These are phyloP conservation scores for Eulacestoma nigropectus DNA, from an alignment of 2,113 vertebrate species.

Conservation along the genomic window DNA sequence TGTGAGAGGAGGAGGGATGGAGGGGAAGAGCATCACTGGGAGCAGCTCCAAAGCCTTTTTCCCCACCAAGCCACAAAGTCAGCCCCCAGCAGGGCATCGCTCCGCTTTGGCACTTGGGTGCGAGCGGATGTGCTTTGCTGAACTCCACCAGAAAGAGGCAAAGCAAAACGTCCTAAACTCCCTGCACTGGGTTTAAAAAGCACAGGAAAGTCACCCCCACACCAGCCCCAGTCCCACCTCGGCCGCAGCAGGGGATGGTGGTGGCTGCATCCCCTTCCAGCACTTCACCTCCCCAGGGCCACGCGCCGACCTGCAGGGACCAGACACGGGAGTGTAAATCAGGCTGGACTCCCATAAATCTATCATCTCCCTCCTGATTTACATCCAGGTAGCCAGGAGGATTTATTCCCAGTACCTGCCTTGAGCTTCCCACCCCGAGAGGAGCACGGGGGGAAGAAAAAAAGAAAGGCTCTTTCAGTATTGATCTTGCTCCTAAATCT, in stretches of 20 bases:
- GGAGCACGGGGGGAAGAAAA: not conserved
- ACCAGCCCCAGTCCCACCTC: not conserved
- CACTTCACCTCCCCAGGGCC: not conserved
- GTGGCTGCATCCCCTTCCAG: not conserved
- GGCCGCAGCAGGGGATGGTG: not conserved
- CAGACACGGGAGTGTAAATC: not conserved
- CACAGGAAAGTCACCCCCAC: not conserved
- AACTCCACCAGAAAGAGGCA: not conserved
- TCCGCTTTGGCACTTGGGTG: fast-evolving
- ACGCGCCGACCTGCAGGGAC: not conserved
- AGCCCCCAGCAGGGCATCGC: not conserved
- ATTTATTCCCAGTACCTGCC: not conserved
- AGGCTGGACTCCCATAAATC: not conserved
- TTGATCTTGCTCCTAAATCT: constrained; percentile 14
- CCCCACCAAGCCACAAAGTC: not conserved
- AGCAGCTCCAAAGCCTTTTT: not conserved
- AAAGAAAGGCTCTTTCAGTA: not conserved
- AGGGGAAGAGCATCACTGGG: not conserved
- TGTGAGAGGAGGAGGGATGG: not conserved
- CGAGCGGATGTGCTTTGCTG: fast-evolving
- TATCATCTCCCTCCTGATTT: not conserved
- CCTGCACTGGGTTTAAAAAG: not conserved
- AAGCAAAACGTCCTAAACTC: not conserved
- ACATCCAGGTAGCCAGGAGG: not conserved
- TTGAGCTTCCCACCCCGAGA: not conserved